Conservation (phyloP, 2,797 vertebrate genomes). For the Onychomys leucogaster region DNA sequence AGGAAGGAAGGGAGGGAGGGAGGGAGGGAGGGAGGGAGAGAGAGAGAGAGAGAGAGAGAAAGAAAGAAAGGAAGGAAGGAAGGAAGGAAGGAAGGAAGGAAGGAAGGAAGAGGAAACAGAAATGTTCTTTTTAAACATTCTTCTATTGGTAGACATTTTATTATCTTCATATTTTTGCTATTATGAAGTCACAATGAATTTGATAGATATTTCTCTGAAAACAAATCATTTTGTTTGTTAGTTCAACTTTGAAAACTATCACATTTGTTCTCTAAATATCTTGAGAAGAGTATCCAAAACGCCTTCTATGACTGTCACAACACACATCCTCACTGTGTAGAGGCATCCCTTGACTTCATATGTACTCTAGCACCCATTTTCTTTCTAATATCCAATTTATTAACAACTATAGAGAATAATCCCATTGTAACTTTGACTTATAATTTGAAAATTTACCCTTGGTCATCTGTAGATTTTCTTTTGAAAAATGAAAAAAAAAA, state of each 20-base stretch:
- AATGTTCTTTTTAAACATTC: neutral
- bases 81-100: neutral
- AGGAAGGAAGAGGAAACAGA: rapidly evolving
- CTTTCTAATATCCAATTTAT: neutral
- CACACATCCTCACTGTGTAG: neutral
- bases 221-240: neutral
- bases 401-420: neutral
- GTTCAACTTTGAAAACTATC: neutral
- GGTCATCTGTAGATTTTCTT: neutral
- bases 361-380: neutral
- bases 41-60: too few relatives aligned
- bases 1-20: too few relatives aligned
- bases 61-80: too few relatives aligned
- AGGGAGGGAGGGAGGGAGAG: too few relatives aligned
- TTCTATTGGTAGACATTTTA: neutral
- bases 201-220: neutral
- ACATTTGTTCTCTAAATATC: neutral
- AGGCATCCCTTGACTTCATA: neutral
- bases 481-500: too few relatives aligned
- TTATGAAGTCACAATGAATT: too few relatives aligned
- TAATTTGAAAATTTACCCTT: neutral
- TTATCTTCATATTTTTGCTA: neutral
- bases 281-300: too few relatives aligned
- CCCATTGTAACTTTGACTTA: neutral
- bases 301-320: neutral